Conservation (phyloP, 2,113 vertebrate genomes). For the Ailuropoda melanoleuca region DNA sequence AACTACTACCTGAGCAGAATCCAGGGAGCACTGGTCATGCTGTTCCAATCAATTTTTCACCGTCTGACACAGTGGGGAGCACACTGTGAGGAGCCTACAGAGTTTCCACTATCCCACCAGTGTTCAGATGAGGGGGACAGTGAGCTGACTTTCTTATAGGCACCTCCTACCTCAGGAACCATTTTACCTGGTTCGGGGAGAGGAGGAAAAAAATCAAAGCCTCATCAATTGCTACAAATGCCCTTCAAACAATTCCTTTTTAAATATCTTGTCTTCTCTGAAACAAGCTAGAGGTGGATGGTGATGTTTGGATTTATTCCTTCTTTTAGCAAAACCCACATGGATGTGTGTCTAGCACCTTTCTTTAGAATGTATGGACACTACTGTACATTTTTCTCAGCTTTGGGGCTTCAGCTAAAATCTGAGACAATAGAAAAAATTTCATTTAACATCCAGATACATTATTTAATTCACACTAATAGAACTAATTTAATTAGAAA, state of each 20-base stretch:
- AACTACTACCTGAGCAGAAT: not conserved
- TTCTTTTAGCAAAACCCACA: not conserved
- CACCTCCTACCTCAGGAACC: not conserved
- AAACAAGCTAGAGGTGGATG: not conserved
- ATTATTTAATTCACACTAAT: slow-evolving; percentile 33
- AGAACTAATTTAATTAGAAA: slow-evolving; percentile 53
- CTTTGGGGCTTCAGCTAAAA: not conserved
- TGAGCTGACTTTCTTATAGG: not conserved
- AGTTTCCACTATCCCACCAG: not conserved
- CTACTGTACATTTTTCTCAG: not conserved
- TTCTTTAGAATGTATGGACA: not conserved
- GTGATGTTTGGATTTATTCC: not conserved
- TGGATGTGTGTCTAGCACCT: not conserved
- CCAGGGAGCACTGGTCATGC: not conserved
- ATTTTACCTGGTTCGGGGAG: not conserved
- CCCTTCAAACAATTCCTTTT: not conserved
- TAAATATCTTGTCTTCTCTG: not conserved
- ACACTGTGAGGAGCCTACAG: not conserved
- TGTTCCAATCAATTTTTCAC: not conserved
- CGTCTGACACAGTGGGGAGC: not conserved
- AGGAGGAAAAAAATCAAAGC: not conserved
- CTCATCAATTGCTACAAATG: not conserved
- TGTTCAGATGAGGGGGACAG: not conserved
- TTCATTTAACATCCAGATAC: not conserved
- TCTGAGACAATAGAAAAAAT: slow-evolving; percentile 26